Evolutionary conservation across 2,113 vertebrate species (phyloP), one percentile per base, ranked within the genome.

Genomic region (Calyptomena viridis): DNA sequence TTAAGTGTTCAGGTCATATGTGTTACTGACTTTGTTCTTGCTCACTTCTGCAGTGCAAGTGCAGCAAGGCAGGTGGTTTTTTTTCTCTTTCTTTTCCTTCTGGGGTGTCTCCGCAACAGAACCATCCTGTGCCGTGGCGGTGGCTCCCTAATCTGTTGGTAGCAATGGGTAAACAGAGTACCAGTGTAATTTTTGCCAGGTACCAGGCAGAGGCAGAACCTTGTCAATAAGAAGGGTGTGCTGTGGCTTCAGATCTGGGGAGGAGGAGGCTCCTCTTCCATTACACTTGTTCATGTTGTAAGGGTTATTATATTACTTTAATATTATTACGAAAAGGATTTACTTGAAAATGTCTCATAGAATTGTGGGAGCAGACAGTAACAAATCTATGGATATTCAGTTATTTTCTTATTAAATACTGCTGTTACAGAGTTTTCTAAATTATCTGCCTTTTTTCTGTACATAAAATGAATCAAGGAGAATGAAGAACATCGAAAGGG

Each of bases 361-460:
- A 67, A 31, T 62, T 58, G 42, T 58, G 22, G 30, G 40, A 78
- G 62, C 47, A 79, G 81, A 56, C 4, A 19, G 44, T 69, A 75
- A 82, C 6, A 67, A 71, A 74, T 86, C 62, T 33, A 62, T 93
- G 9, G 33, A 44, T 95, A 75, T 72, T 91, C 20, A 39, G 14
- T 89, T 94, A 79, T 66, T 82, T 77, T 50, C 55, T 53, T 83
- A 53, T 59, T 93, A 74, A 76, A 66, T 64, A 30, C 30, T 67
- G 23, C 35, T 75, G 37, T 87, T 71, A 46, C 5, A 53, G 44
- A 67, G 44, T 39, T 71, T 80, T 56, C 71, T 66, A 28, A 49
- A 74, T 89, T 46, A 74, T 8, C 50, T 75, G 47, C 14, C 49
- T 93, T 93, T 89, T 24, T 44, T 92, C 56, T 84, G 20, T 68